Percentiles rank a stretch among this genome's conserved stretches.
Evolutionary conservation across 2,888 invertebrate genomes (phyloP).

Genomic region (Catocala fraxini): DNA sequence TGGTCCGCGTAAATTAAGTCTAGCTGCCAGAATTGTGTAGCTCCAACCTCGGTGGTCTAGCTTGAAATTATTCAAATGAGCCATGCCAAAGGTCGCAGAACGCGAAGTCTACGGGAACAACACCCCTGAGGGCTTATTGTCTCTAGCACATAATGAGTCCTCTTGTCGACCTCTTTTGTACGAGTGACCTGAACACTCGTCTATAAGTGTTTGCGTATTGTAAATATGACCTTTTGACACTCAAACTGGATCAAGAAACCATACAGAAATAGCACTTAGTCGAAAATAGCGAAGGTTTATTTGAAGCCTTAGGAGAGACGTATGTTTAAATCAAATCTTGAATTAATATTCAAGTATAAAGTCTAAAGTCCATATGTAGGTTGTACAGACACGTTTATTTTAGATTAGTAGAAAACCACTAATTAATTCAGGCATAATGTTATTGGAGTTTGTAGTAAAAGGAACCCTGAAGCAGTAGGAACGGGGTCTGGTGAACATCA

Average conservation of each 20-base stretch:
- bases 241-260: slow-evolving; percentile 46
- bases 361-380: no score
- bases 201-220: slow-evolving; percentile 22
- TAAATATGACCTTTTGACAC: slow-evolving; percentile 36
- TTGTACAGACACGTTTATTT: no score
- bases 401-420: no score
- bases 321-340: no score
- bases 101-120: slow-evolving; percentile 44
- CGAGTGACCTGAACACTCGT: slow-evolving; percentile 26
- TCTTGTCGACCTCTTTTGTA: slow-evolving; percentile 39
- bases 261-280: slow-evolving; percentile 21
- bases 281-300: slow-evolving; percentile 30
- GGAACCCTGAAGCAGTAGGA: no score
- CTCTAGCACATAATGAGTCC: slow-evolving; percentile 68
- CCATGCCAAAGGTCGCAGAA: slow-evolving; percentile 51
- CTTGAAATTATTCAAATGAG: slow-evolving; percentile 55
- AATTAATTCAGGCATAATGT: no score
- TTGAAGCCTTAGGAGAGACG: slow-evolving; percentile 32
- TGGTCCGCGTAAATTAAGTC: slow-evolving; percentile 8
- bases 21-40: slow-evolving; percentile 12
- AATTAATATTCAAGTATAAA: no score
- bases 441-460: no score
- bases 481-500: no score
- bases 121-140: slow-evolving; percentile 64
- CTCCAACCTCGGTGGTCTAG: background rate